Conservation (phyloP, 37 sponge, comb jelly and placozoan species). For the Oopsacas minuta region DNA sequence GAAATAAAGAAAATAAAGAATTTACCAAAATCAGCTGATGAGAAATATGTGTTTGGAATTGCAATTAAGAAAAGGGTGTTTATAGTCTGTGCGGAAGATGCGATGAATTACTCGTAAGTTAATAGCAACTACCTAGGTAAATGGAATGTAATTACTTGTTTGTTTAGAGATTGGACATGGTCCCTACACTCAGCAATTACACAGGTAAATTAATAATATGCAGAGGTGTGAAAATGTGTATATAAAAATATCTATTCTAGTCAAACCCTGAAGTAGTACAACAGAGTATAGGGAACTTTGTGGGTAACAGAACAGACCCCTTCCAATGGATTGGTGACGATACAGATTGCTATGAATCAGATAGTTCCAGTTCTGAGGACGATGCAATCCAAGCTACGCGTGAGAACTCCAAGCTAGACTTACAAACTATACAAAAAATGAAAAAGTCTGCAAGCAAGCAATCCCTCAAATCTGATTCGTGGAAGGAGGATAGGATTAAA, state of each 20-base stretch:
- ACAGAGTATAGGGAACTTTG: not conserved
- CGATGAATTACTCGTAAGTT: not conserved
- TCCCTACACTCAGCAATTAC: not conserved
- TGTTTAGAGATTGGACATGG: slow-evolving; percentile 1
- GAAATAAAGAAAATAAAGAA: not conserved
- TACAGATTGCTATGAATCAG: not conserved
- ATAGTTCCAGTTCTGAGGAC: not conserved
- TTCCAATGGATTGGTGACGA: not conserved
- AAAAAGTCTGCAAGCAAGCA: not conserved
- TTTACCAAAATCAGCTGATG: not conserved
- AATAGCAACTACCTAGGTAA: not conserved
- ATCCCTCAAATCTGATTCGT: not conserved
- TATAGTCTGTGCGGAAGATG: not conserved
- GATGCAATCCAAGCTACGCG: not conserved
- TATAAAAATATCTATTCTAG: not conserved
- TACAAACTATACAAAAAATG: not conserved
- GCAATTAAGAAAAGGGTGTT: not conserved
- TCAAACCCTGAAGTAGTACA: not conserved
- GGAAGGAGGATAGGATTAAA: not conserved
- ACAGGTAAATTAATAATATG: too few relatives aligned
- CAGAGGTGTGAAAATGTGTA: too few relatives aligned
- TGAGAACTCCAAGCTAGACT: not conserved
- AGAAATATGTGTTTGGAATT: not conserved
- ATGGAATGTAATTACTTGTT: not conserved
- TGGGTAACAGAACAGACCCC: not conserved